Percentiles rank a stretch among this genome's conserved stretches.
phyloP scores from a whole-genome alignment of 2,113 vertebrate genomes.

The Neogale vison region DNA sequence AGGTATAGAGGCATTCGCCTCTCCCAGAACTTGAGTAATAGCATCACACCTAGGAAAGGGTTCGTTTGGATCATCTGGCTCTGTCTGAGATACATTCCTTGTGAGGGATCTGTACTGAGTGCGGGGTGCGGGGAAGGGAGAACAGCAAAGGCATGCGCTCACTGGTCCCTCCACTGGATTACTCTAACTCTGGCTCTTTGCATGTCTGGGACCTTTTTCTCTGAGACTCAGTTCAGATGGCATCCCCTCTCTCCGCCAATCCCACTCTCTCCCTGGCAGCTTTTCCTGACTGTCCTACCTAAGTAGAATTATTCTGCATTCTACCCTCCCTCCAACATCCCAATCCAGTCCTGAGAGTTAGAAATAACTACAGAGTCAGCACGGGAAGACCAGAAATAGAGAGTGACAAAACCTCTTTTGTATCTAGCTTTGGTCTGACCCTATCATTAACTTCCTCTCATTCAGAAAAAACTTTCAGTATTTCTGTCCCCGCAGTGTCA shows the following conservation, averaged over 20 bases:
- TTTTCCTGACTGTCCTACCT: not conserved
- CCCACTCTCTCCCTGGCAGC: not conserved
- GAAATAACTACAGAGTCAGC: not conserved
- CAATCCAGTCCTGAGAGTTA: not conserved
- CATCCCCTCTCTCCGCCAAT: not conserved
- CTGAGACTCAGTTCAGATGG: not conserved
- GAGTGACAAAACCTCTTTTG: not conserved
- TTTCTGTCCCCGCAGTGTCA: not conserved
- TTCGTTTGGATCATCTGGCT: not conserved
- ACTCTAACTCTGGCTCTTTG: not conserved
- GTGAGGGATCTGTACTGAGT: not conserved
- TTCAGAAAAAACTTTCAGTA: not conserved
- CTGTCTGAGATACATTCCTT: rapidly evolving
- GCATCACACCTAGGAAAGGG: not conserved
- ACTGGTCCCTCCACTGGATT: not conserved
- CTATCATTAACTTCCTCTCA: not conserved
- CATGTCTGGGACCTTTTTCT: not conserved
- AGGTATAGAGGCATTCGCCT: not conserved
- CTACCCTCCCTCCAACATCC: not conserved
- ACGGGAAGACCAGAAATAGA: not conserved
- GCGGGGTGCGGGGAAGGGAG: not conserved
- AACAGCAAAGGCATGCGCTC: too few relatives aligned
- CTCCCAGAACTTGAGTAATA: not conserved
- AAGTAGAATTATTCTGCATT: not conserved
- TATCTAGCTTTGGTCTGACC: not conserved